Conservation (phyloP, 1,140 invertebrate species). For the Drosophila tsacasi region DNA sequence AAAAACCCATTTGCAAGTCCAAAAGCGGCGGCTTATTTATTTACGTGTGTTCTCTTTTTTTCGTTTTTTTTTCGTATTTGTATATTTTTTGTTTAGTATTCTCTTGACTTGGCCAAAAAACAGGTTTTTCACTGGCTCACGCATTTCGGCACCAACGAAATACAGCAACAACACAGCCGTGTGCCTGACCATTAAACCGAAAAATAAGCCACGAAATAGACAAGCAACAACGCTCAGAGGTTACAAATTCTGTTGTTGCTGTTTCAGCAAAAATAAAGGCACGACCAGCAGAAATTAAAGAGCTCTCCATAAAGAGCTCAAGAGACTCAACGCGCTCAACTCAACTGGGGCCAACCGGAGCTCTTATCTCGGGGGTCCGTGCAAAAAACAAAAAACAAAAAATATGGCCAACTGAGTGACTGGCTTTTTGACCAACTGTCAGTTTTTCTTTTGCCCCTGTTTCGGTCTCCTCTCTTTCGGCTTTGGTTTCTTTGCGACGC, state of each 20-base stretch:
- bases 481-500: conserved; percentile 16
- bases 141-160: conserved; percentile 42
- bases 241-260: conserved; percentile 68
- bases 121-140: conserved; percentile 62
- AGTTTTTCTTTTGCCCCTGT: conserved; percentile 29
- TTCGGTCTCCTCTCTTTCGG: conserved; percentile 13
- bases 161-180: conserved; percentile 34
- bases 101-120: conserved; percentile 56
- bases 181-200: conserved; percentile 57
- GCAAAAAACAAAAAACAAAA: conserved; percentile 6
- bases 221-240: conserved; percentile 53
- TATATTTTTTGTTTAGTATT: conserved; percentile 20
- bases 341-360: conserved; percentile 16
- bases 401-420: conserved; percentile 45
- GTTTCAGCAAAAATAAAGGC: conserved; percentile 40
- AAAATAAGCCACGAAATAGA: conserved; percentile 60
- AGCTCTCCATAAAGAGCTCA: conserved; percentile 49
- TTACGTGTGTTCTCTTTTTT: conserved; percentile 33
- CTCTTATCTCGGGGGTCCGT: conserved; percentile 27
- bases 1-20: conserved; percentile 40
- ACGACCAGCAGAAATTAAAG: conserved; percentile 22
- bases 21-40: conserved; percentile 30
- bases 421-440: conserved; percentile 45
- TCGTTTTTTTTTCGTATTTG: conserved; percentile 10
- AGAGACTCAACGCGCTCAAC: conserved; percentile 24